Evolutionary conservation across 1,140 invertebrate species (phyloP), one percentile per base, ranked within the genome.

Genomic region (Ceratina australensis): DNA sequence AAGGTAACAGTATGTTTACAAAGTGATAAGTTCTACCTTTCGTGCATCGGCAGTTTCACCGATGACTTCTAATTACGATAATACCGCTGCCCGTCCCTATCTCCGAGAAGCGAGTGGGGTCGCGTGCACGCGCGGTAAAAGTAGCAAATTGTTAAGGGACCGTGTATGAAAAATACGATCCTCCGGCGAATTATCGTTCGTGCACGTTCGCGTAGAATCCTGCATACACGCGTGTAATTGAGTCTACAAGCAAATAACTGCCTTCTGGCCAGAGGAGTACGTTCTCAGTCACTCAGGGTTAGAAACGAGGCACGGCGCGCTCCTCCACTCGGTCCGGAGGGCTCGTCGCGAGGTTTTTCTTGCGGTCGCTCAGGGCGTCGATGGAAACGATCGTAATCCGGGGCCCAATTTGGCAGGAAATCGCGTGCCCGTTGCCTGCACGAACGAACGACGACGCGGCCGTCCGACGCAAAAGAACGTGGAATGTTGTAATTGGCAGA

Each of bases 401-500:
- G 75, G 56, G 74, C 64, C 85, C 83, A 88, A 85, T 86, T 88
- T 86, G 84, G 83, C 80, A 77, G 78, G 79, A 87, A 89, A 89
- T 89, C 87, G 88, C 88, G 86, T 87, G 88, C 78, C 78, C 78
- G 67, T 78, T 65, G 56, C 72, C 63, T 20, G 80, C 72, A 80
- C 59, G 74, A 82, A 84, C 65, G 81, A n/a, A 83, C 47, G 47
- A 49, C 47, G 52, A 16, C 65, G 50, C 65, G 72, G 63, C 59
- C 59, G 82, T 66, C 64, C 71, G 26, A 54, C 22, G 72, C 59
- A 78, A 79, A 80, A 63, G 79, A 72, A 75, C 72, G 76, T 82
- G 84, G 85, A 90, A 89, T 88, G 84, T 89, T 88, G 87, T 90
- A 91, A 90, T 90, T 90, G 88, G 83, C 85, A 87, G 85, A 87